Conservation (phyloP, 2,888 invertebrate species). For the Patella depressa region DNA sequence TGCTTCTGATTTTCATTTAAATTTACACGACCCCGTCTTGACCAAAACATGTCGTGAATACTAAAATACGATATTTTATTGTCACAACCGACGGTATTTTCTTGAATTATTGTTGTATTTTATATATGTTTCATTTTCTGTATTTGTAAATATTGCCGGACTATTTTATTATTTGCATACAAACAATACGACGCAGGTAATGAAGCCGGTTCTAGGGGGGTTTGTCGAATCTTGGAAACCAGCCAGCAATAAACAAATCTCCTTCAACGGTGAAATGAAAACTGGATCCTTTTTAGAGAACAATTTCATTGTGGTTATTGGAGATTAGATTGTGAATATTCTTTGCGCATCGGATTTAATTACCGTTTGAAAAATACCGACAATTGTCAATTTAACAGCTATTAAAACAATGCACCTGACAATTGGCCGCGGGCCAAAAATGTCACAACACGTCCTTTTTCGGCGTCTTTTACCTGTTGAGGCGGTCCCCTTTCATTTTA, state of each 20-base stretch:
- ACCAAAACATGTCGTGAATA: too few species aligned
- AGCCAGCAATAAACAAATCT: not conserved
- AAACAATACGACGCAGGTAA: not conserved
- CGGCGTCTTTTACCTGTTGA: not conserved
- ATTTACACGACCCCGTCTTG: too few species aligned
- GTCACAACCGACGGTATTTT: too few species aligned
- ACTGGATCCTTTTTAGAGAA: not conserved
- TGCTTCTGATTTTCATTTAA: not conserved
- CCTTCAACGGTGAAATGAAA: not conserved
- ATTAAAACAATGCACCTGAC: not conserved
- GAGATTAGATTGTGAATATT: too few species aligned
- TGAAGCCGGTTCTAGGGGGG: not conserved
- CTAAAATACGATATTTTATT: too few species aligned
- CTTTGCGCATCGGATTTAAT: too few species aligned
- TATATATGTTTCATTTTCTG: too few species aligned
- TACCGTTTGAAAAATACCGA: not conserved
- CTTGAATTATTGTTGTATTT: too few species aligned
- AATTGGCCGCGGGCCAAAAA: not conserved
- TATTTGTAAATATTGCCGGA: not conserved
- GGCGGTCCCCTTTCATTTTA: conserved; percentile 3
- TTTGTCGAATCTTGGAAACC: not conserved
- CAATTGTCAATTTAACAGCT: not conserved
- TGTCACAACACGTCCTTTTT: too few species aligned
- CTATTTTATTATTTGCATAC: conserved; percentile 2
- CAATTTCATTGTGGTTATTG: too few species aligned